Evolutionary conservation across 2,888 invertebrate species (phyloP).

Genomic region (Dendrolimus pini): DNA sequence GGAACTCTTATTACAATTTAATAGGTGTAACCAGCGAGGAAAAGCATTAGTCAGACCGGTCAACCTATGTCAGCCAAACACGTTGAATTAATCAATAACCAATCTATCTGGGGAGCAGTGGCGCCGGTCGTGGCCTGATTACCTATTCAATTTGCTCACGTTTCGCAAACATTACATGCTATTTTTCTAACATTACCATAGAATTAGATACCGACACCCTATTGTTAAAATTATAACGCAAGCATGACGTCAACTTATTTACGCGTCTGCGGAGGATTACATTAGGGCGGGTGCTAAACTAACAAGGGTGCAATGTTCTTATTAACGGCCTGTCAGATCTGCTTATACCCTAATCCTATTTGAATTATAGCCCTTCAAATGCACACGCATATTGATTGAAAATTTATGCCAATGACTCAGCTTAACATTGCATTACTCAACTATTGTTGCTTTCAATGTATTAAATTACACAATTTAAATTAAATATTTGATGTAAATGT

Average conservation of each 20-base stretch:
- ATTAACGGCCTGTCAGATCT: slow-evolving; percentile 66
- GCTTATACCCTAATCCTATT: slow-evolving; percentile 50
- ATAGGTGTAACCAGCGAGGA: too few species aligned
- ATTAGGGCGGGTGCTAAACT: slow-evolving; percentile 55
- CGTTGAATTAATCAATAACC: too few species aligned
- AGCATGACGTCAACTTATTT: slow-evolving; percentile 35
- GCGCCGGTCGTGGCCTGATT: background rate
- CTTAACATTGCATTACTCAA: slow-evolving; percentile 6
- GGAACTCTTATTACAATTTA: too few species aligned
- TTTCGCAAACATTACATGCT: background rate
- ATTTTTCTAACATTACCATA: slow-evolving; percentile 2
- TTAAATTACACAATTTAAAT: background rate
- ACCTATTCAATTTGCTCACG: background rate
- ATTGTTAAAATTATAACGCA: slow-evolving; percentile 21
- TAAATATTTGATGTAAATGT: background rate
- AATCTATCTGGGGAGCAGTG: too few species aligned
- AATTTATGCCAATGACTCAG: slow-evolving; percentile 17
- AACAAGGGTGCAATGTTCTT: slow-evolving; percentile 64
- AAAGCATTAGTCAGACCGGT: too few species aligned
- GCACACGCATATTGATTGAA: slow-evolving; percentile 30
- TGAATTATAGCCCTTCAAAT: slow-evolving; percentile 43
- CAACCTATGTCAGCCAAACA: too few species aligned
- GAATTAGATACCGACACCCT: slow-evolving; percentile 16
- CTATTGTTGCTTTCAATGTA: background rate
- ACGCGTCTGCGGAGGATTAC: slow-evolving; percentile 45